Evolutionary conservation across 2,888 invertebrate genomes (phyloP).

Genomic region (Hypena proboscidalis): DNA sequence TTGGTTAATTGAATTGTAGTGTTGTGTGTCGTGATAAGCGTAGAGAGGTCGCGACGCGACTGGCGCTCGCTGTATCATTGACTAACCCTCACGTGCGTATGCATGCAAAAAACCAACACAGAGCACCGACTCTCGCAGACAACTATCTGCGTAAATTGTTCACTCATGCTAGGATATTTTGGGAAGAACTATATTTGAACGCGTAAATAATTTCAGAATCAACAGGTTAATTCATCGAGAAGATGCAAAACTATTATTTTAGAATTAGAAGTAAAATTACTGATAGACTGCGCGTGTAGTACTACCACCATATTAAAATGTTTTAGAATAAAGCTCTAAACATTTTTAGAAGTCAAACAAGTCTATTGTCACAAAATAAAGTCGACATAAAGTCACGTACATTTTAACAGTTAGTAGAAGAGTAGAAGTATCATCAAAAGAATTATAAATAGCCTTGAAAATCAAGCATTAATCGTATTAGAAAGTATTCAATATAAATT

Average conservation of each 20-base stretch:
- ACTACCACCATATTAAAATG: no score
- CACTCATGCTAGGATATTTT: slow-evolving; percentile 33
- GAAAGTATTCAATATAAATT: slow-evolving; percentile 15
- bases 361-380: no score
- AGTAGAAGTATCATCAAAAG: slow-evolving; percentile 6
- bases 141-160: slow-evolving; percentile 44
- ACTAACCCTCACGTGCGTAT: slow-evolving; percentile 76
- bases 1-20: slow-evolving; percentile 66
- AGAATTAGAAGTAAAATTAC: no score
- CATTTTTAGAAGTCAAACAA: no score
- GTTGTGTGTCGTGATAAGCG: slow-evolving; percentile 75
- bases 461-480: slow-evolving; percentile 14
- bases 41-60: slow-evolving; percentile 75
- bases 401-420: slow-evolving; percentile 14
- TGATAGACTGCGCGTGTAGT: no score
- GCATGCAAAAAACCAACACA: slow-evolving; percentile 78
- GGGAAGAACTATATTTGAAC: slow-evolving; percentile 35
- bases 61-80: slow-evolving; percentile 72
- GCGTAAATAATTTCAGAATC: slow-evolving; percentile 35
- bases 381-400: background rate
- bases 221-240: slow-evolving; percentile 17
- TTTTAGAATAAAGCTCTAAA: no score
- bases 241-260: background rate
- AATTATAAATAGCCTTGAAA: slow-evolving; percentile 18
- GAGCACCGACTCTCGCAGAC: slow-evolving; percentile 66